These are phyloP conservation scores for Charanyca ferruginea DNA, from an alignment of 2,888 invertebrate genomes.

Conservation along the genomic window DNA sequence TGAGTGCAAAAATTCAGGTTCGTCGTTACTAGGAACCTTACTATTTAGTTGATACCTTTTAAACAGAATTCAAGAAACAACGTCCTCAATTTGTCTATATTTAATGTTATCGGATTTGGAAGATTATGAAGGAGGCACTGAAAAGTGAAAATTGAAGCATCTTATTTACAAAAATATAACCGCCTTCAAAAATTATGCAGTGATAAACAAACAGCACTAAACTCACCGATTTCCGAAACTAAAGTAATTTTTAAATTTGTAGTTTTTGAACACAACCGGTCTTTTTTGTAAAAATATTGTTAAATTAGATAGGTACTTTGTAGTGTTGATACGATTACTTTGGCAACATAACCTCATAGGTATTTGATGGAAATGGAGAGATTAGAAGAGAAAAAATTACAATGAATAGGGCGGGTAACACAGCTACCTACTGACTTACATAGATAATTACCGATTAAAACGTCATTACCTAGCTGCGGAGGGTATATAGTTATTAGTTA, in stretches of 20 bases:
- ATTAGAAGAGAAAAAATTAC: constrained; percentile 6
- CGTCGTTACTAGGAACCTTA: background rate
- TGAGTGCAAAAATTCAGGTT: constrained; percentile 31
- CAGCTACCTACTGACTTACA: constrained; percentile 32
- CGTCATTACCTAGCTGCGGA: constrained; percentile 28
- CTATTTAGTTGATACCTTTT: constrained; percentile 7
- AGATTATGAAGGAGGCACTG: no score
- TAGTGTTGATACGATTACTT: constrained; percentile 16
- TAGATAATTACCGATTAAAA: constrained; percentile 26
- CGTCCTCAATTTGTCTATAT: background rate
- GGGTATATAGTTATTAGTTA: constrained; percentile 16
- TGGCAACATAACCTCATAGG: constrained; percentile 6
- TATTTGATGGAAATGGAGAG: constrained; percentile 18
- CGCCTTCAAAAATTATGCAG: no score
- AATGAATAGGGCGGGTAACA: constrained; percentile 14
- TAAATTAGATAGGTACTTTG: no score
- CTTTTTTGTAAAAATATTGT: no score
- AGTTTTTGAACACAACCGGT: constrained; percentile 7
- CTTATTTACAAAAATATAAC: no score
- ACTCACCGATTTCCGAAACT: no score
- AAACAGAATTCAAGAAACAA: background rate
- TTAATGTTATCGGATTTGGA: no score
- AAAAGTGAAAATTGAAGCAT: no score
- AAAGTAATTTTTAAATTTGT: no score
- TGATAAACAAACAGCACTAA: no score